Base-by-base conservation (phyloP, 2,797 vertebrate genomes). In the Brotula barbata region DNA sequence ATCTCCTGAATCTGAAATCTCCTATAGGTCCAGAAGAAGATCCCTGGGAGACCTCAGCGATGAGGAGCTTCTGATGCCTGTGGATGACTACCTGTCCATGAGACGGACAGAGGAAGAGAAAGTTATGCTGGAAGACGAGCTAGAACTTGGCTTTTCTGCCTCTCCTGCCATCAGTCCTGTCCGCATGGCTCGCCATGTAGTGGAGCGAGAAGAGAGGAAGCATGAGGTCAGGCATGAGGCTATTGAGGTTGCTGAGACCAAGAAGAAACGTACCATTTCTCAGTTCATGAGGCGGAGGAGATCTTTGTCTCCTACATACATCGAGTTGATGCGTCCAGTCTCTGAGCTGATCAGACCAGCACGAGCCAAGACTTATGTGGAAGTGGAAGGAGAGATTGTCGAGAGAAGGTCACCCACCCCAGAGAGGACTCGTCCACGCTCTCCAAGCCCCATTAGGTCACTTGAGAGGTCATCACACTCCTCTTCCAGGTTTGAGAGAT, bases 301-400 rank as follows among this genome's bases (percentile, higher is more conserved):
- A 69, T 99, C 97, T 9, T 85, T 99, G 73, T 99, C 97, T 68
- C 97, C 97, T 53, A 97, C 95, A 15, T 99, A 99, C 31, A 99
- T 99, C 55, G 97, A 99, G 82, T 71, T 99, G 52, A 99, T 98
- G 97, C 94, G 97, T 60, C 97, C 97, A 2, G 96, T 96, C 16
- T 95, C 96, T 36, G 96, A 99, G 87, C 86, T 99, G 56, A 93
- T 99, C 81, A 92, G 91, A 60, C 85, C 91, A 6, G 79, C 80
- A 22, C 91, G 82, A 8, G 34, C 88, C 54, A 90, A 64, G 11
- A 90, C 88, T 13, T 65, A 88, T 25, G 55, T 85, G 52, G 90
- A 91, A 14, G 45, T 33, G 47, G 94, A 95, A 73, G 86, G 73
- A 37, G 88, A 87, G 37, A 79, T 89, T 25, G 57, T 84, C n/a